phyloP scores from a whole-genome alignment of 1,140 invertebrate species.

The Orius insidiosus region DNA sequence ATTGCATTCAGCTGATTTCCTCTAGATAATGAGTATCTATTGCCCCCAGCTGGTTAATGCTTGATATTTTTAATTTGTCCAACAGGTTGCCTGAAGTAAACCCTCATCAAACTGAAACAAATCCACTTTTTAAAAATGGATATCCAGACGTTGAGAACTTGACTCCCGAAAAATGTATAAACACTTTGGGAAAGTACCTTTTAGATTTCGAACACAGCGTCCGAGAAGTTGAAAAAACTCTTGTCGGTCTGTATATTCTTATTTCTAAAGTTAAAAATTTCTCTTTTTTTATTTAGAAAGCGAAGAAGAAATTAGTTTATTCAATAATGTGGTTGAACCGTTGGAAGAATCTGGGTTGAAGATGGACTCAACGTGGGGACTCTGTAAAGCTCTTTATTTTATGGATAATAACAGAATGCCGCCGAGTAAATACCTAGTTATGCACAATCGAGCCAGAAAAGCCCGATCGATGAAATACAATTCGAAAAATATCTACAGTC shows the following conservation, averaged over 20 bases:
- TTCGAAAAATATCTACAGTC: constrained; percentile 44
- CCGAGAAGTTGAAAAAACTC: constrained; percentile 38
- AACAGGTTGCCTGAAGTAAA: constrained; percentile 84
- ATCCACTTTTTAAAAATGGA: constrained; percentile 51
- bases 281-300: constrained; percentile 13
- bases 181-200: constrained; percentile 60
- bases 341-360: constrained; percentile 53
- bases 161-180: constrained; percentile 64
- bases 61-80: no score
- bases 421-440: constrained; percentile 50
- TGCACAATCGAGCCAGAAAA: constrained; percentile 50
- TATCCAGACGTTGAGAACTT: constrained; percentile 63
- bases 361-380: constrained; percentile 69
- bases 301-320: constrained; percentile 35
- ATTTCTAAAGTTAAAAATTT: constrained; percentile 5
- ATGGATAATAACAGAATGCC: constrained; percentile 66
- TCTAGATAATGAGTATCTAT: no score
- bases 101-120: constrained; percentile 53
- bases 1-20: no score
- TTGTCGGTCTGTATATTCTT: constrained; percentile 26
- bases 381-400: constrained; percentile 63
- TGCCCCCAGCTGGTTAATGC: no score
- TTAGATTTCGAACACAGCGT: constrained; percentile 67
- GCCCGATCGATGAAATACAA: constrained; percentile 46
- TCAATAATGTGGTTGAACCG: constrained; percentile 55